These are phyloP conservation scores for Crossaster papposus DNA, from an alignment of 53 echinoderm and acorn worm species.

Conservation along the genomic window DNA sequence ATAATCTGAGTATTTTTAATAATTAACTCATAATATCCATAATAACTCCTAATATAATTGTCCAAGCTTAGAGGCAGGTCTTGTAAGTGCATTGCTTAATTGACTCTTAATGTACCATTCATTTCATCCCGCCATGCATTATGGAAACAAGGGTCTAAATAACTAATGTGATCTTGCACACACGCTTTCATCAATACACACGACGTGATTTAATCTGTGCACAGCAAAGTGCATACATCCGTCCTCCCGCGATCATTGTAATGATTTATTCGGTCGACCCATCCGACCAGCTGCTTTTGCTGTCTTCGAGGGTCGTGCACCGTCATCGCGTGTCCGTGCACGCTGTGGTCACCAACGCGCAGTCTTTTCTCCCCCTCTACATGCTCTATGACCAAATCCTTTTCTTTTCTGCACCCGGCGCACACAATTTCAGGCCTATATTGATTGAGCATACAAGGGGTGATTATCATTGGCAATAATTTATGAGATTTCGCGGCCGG, in stretches of 20 bases:
- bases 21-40: not conserved
- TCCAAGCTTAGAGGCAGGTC: not conserved
- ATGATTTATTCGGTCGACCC: slow-evolving; percentile 56
- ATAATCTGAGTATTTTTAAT: no score
- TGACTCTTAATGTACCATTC: not conserved
- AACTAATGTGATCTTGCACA: not conserved
- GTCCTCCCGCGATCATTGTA: slow-evolving; percentile 48
- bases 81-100: not conserved
- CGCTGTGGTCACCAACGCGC: not conserved
- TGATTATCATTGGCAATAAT: slow-evolving; percentile 62
- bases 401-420: slow-evolving; percentile 17
- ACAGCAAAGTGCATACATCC: slow-evolving; percentile 55
- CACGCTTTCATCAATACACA: slow-evolving; percentile 21
- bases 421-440: slow-evolving; percentile 34
- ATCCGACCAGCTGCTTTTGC: slow-evolving; percentile 38
- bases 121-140: not conserved
- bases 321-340: not conserved
- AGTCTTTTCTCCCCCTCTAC: not conserved
- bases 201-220: slow-evolving; percentile 64
- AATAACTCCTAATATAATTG: not conserved
- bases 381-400: not conserved
- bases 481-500: slow-evolving; percentile 34
- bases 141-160: not conserved
- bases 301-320: not conserved
- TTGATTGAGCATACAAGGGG: slow-evolving; percentile 56